These are phyloP conservation scores for Actenoides lindsayi DNA, from an alignment of 2,113 vertebrate species.

Conservation along the genomic window DNA sequence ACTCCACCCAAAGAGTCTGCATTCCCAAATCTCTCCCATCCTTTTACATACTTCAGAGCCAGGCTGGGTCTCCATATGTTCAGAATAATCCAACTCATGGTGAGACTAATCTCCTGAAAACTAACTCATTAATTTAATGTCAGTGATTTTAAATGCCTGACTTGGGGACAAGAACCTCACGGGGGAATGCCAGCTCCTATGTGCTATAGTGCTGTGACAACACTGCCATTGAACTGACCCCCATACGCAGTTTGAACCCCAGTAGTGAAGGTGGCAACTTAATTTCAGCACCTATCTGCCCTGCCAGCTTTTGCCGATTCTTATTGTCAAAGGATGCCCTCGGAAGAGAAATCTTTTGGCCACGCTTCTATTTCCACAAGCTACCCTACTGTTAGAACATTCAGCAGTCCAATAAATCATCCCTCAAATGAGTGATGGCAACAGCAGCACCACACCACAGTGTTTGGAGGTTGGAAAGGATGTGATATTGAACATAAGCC, in stretches of 20 bases:
- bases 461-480: background rate
- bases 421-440: background rate
- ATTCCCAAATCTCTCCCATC: background rate
- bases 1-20: background rate
- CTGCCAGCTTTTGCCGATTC: background rate
- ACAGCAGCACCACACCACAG: background rate
- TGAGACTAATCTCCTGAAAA: conserved; percentile 47
- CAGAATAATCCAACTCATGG: conserved; percentile 10
- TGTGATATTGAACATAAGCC: background rate
- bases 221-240: background rate
- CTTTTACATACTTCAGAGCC: conserved; percentile 12
- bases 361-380: conserved; percentile 1
- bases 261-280: background rate
- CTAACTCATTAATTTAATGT: conserved; percentile 3
- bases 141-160: background rate
- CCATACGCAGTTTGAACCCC: background rate
- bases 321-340: background rate
- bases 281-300: background rate
- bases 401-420: conserved; percentile 33
- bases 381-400: background rate
- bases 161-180: background rate
- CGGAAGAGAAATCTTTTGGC: conserved; percentile 18
- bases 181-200: background rate
- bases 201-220: background rate
- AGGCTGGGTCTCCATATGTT: conserved; percentile 37